These are phyloP conservation scores for Tiliacea aurago DNA, from an alignment of 2,888 invertebrate species.

Conservation along the genomic window DNA sequence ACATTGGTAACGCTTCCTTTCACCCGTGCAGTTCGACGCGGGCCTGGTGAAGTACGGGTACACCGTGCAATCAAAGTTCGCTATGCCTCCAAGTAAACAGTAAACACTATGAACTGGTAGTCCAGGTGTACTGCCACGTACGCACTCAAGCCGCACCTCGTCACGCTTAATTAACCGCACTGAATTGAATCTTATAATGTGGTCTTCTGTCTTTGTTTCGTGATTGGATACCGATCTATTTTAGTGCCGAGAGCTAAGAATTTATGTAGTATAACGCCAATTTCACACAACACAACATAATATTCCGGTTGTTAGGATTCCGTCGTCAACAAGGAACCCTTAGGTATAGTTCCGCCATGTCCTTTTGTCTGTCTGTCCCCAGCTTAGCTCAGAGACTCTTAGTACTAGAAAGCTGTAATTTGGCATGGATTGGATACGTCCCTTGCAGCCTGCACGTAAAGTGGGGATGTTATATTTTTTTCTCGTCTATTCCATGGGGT, in stretches of 20 bases:
- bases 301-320: background rate
- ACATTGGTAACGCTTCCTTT: conserved; percentile 80
- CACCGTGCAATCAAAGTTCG: conserved; percentile 78
- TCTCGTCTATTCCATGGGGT: too few relatives aligned
- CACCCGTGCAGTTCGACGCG: conserved; percentile 75
- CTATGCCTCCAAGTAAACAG: conserved; percentile 60
- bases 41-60: conserved; percentile 65
- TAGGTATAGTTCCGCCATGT: too few relatives aligned
- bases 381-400: too few relatives aligned
- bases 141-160: conserved; percentile 57
- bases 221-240: conserved; percentile 51
- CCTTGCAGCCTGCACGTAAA: too few relatives aligned
- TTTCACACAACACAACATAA: conserved; percentile 2
- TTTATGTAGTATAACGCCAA: conserved; percentile 35
- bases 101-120: conserved; percentile 44
- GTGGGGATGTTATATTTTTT: too few relatives aligned
- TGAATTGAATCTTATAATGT: conserved; percentile 59
- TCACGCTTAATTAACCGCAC: conserved; percentile 67
- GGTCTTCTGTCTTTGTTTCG: conserved; percentile 53
- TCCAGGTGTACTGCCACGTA: conserved; percentile 52
- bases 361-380: background rate
- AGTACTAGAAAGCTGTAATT: too few relatives aligned
- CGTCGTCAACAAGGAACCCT: background rate
- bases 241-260: conserved; percentile 28
- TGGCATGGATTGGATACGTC: too few relatives aligned